Evolutionary conservation across 1,140 invertebrate genomes (phyloP).

Genomic region (Zaprionus ghesquierei): DNA sequence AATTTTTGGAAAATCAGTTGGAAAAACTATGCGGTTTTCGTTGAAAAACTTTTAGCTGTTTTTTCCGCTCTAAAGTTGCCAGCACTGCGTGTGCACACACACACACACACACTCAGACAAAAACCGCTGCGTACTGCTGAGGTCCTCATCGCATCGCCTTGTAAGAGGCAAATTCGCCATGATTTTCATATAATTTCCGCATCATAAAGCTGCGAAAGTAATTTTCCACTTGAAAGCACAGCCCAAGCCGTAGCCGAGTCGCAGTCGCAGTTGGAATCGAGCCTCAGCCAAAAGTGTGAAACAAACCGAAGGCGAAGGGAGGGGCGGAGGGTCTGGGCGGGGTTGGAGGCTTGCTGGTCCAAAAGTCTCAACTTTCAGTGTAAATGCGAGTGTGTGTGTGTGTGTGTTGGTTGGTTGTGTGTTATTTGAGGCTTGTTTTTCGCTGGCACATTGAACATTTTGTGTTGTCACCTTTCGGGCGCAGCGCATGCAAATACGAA

Average conservation of each 20-base stretch:
- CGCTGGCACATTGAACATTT: slow-evolving; percentile 76
- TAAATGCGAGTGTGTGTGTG: slow-evolving; percentile 24
- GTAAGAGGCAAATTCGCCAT: slow-evolving; percentile 77
- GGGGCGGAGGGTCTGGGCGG: not conserved
- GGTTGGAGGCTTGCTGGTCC: not conserved
- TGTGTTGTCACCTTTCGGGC: slow-evolving; percentile 73
- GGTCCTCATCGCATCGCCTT: slow-evolving; percentile 47
- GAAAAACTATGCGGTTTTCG: not conserved
- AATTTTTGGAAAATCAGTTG: not conserved
- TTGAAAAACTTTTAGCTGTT: not conserved
- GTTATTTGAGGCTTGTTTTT: slow-evolving; percentile 60
- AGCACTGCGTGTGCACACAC: not conserved
- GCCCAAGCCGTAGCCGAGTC: slow-evolving; percentile 29
- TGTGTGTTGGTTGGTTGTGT: slow-evolving; percentile 25
- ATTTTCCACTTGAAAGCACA: slow-evolving; percentile 82
- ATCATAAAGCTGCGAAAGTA: slow-evolving; percentile 83
- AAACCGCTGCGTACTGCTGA: not conserved
- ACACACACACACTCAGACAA: not conserved
- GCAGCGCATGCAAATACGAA: slow-evolving; percentile 67
- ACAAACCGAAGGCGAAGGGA: not conserved
- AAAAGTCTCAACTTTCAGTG: slow-evolving; percentile 31
- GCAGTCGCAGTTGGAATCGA: not conserved
- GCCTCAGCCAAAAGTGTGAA: slow-evolving; percentile 34
- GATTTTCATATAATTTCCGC: slow-evolving; percentile 83
- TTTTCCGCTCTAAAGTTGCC: not conserved